Conservation (phyloP, 2,113 vertebrate genomes). For the Syrmaticus mikado region DNA sequence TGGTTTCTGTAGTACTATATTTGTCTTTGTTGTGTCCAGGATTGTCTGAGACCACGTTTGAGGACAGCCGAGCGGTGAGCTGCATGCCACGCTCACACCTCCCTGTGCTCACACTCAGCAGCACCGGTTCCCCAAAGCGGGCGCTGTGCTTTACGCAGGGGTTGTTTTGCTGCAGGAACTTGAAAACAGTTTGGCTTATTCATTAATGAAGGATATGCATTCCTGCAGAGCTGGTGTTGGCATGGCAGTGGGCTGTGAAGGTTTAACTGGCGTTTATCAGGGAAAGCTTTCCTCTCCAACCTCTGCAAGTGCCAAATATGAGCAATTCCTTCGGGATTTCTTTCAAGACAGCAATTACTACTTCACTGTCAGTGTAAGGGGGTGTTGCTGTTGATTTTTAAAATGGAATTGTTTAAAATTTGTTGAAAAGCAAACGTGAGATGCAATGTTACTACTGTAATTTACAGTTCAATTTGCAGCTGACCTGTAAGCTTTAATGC, state of each 20-base stretch:
- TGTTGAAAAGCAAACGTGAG: conserved; percentile 16
- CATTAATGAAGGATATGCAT: not conserved
- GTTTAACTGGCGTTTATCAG: not conserved
- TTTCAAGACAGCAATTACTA: conserved; percentile 28
- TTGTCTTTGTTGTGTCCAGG: conserved; percentile 46
- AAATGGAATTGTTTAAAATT: not conserved
- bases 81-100: not conserved
- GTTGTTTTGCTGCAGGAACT: not conserved
- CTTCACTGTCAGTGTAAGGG: not conserved
- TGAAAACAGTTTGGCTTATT: not conserved
- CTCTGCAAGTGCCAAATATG: conserved; percentile 3
- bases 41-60: conserved; percentile 10
- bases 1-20: conserved; percentile 47
- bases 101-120: not conserved
- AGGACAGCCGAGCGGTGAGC: not conserved
- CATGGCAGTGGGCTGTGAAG: not conserved
- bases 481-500: not conserved
- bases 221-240: not conserved
- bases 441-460: not conserved
- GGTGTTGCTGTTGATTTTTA: conserved; percentile 23
- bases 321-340: not conserved
- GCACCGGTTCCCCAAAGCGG: not conserved
- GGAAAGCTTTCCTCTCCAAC: not conserved
- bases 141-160: not conserved
- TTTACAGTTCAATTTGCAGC: conserved; percentile 1